phyloP scores from a whole-genome alignment of 2,888 invertebrate genomes.

The Nebria brevicollis region DNA sequence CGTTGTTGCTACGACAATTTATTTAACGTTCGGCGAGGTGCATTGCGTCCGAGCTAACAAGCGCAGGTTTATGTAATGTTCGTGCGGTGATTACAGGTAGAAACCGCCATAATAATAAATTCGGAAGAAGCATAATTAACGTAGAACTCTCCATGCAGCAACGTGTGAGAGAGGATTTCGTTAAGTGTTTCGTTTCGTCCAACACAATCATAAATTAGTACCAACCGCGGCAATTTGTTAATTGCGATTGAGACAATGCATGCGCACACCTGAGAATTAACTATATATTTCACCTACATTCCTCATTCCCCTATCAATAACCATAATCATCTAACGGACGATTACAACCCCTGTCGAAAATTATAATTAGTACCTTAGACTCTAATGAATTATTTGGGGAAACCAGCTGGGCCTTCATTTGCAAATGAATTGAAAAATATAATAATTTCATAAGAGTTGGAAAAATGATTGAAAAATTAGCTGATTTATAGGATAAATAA shows the following conservation, averaged over 20 bases:
- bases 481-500: not conserved
- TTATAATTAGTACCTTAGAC: constrained; percentile 38
- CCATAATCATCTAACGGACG: not conserved
- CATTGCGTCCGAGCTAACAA: constrained; percentile 4
- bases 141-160: not conserved
- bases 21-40: constrained; percentile 25
- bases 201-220: constrained; percentile 7
- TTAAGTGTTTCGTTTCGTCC: constrained; percentile 14
- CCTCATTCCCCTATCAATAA: not conserved
- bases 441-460: no score
- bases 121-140: constrained; percentile 22
- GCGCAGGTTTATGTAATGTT: constrained; percentile 25
- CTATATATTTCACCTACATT: not conserved
- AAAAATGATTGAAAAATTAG: not conserved
- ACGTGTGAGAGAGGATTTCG: constrained; percentile 9
- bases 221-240: constrained; percentile 16
- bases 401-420: constrained; percentile 28
- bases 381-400: constrained; percentile 37
- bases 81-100: constrained; percentile 24
- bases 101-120: constrained; percentile 22
- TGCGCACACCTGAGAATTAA: constrained; percentile 15
- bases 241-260: constrained; percentile 18
- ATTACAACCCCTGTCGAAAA: constrained; percentile 25
- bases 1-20: constrained; percentile 19
- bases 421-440: no score